Conservation (phyloP, 1,140 invertebrate species). For the Zaprionus capensis region DNA sequence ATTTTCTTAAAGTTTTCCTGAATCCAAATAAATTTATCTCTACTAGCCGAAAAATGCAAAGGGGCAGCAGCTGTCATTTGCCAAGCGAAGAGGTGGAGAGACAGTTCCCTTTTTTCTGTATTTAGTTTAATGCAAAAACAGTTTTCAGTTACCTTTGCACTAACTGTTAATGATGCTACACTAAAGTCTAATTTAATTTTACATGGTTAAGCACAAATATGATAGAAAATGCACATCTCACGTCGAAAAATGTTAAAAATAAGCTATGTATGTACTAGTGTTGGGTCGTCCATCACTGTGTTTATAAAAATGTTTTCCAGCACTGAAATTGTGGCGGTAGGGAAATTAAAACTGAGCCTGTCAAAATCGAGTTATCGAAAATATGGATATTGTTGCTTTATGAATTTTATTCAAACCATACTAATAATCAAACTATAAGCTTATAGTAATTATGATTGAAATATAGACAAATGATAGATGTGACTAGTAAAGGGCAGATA, state of each 20-base stretch:
- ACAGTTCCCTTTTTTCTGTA: constrained; percentile 35
- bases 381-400: neutral
- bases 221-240: constrained; percentile 79
- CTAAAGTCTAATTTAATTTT: constrained; percentile 73
- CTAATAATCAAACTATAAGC: too few species aligned
- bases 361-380: constrained; percentile 20
- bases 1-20: constrained; percentile 17
- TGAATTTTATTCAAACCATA: neutral
- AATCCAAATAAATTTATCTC: constrained; percentile 23
- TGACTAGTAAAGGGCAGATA: neutral
- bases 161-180: constrained; percentile 74
- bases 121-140: constrained; percentile 13
- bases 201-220: constrained; percentile 79
- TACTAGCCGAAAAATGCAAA: constrained; percentile 45
- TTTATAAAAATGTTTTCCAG: constrained; percentile 17
- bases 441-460: neutral
- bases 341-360: neutral
- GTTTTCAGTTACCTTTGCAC: constrained; percentile 69
- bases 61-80: constrained; percentile 53
- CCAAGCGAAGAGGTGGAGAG: constrained; percentile 33
- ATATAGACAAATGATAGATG: neutral
- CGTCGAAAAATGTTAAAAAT: constrained; percentile 75
- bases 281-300: constrained; percentile 35
- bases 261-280: constrained; percentile 69
- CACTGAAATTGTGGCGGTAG: constrained; percentile 35